A percentile compares a stretch with the other conserved stretches of the same genome.
phyloP scores from a whole-genome alignment of 2,888 invertebrate genomes.

The Dexiosoma caninum region DNA sequence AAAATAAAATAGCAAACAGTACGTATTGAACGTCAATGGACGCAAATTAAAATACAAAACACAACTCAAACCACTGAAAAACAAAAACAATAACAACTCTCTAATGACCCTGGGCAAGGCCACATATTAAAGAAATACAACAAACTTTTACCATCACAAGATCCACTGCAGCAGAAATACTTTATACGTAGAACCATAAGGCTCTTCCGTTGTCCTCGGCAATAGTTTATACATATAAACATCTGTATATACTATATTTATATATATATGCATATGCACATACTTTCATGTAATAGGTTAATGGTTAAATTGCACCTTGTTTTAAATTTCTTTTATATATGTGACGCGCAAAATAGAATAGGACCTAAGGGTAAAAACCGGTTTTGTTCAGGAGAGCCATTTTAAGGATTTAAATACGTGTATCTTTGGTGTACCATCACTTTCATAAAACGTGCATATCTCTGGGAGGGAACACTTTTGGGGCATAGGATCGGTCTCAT shows the following conservation, averaged over 20 bases:
- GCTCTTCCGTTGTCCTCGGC: background rate
- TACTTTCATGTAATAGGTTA: background rate
- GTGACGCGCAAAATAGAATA: too few relatives aligned
- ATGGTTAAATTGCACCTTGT: background rate
- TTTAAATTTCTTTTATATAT: background rate
- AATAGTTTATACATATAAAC: background rate
- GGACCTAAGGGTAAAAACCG: too few relatives aligned
- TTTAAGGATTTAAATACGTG: too few relatives aligned
- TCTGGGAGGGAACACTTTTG: too few relatives aligned
- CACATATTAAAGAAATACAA: constrained; percentile 36
- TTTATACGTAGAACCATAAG: background rate
- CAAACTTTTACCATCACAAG: constrained; percentile 1
- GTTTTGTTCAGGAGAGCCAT: too few relatives aligned
- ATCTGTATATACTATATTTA: too few relatives aligned
- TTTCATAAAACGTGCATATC: too few relatives aligned
- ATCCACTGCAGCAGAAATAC: background rate
- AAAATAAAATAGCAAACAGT: background rate
- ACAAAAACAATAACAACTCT: constrained; percentile 33
- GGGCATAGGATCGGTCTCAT: too few relatives aligned
- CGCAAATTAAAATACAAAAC: constrained; percentile 40
- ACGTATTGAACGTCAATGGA: background rate
- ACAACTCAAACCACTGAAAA: constrained; percentile 15
- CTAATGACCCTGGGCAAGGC: constrained; percentile 58
- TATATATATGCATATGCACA: background rate
- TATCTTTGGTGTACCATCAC: too few relatives aligned